phyloP scores from a whole-genome alignment of 2,113 vertebrate genomes.

The Mirza zaza region DNA sequence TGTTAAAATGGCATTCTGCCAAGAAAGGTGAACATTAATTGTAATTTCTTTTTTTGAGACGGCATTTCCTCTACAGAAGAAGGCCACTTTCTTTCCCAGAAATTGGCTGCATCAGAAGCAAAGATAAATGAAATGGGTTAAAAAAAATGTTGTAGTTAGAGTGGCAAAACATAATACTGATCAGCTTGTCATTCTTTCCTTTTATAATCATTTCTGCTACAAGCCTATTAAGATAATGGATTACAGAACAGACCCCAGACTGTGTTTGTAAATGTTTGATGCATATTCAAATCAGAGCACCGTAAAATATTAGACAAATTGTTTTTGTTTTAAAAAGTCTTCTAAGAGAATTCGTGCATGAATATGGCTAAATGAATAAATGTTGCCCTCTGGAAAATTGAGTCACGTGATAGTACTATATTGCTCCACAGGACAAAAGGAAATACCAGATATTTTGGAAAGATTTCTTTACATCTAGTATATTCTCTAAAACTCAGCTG shows the following conservation, averaged over 20 bases:
- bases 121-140: background rate
- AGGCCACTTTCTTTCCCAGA: background rate
- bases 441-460: background rate
- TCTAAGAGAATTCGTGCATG: background rate
- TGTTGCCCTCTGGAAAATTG: background rate
- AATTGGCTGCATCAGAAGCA: background rate
- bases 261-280: background rate
- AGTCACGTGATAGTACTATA: background rate
- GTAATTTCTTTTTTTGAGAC: background rate
- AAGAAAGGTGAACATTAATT: background rate
- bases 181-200: background rate
- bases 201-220: background rate
- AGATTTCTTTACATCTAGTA: background rate
- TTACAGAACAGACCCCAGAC: background rate
- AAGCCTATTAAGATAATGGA: background rate
- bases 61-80: background rate
- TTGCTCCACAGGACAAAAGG: background rate
- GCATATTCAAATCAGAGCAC: background rate
- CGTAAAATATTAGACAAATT: background rate
- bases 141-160: background rate
- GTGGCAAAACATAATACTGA: background rate
- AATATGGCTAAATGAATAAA: background rate
- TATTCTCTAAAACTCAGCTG: background rate
- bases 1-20: background rate
- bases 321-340: too few relatives aligned